These are phyloP conservation scores for Gobius niger DNA, from an alignment of 2,113 vertebrate genomes.

Conservation along the genomic window DNA sequence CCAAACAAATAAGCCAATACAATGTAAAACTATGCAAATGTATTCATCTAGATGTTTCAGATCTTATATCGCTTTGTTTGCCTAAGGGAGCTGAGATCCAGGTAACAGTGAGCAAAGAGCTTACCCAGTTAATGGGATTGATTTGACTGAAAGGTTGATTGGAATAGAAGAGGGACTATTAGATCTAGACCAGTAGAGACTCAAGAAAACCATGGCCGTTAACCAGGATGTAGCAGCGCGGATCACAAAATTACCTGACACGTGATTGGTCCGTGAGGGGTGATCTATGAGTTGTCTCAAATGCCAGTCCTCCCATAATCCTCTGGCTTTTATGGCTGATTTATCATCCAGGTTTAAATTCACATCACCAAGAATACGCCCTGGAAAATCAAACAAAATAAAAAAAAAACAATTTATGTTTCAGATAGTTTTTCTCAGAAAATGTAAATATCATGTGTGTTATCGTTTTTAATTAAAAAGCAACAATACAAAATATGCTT, in stretches of 20 bases:
- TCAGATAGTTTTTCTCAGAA: too few relatives aligned
- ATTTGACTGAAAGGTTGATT: background rate
- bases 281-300: constrained; percentile 81
- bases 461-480: too few relatives aligned
- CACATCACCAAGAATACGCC: constrained; percentile 80
- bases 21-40: too few relatives aligned
- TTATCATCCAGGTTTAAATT: constrained; percentile 82
- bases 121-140: too few relatives aligned
- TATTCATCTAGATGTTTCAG: too few relatives aligned
- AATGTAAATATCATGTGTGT: too few relatives aligned
- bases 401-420: background rate
- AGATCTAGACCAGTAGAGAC: background rate
- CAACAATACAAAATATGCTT: too few relatives aligned
- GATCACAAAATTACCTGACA: constrained; percentile 71
- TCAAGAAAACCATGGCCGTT: background rate
- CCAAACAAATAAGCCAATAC: too few relatives aligned
- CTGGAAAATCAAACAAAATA: constrained; percentile 45
- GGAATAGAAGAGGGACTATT: too few relatives aligned
- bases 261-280: constrained; percentile 76
- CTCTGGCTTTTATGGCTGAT: constrained; percentile 79
- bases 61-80: too few relatives aligned
- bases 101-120: too few relatives aligned
- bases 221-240: background rate
- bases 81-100: too few relatives aligned
- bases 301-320: constrained; percentile 83